Base-by-base conservation (phyloP, 2,797 vertebrate genomes). In the Australoheros facetus region DNA sequence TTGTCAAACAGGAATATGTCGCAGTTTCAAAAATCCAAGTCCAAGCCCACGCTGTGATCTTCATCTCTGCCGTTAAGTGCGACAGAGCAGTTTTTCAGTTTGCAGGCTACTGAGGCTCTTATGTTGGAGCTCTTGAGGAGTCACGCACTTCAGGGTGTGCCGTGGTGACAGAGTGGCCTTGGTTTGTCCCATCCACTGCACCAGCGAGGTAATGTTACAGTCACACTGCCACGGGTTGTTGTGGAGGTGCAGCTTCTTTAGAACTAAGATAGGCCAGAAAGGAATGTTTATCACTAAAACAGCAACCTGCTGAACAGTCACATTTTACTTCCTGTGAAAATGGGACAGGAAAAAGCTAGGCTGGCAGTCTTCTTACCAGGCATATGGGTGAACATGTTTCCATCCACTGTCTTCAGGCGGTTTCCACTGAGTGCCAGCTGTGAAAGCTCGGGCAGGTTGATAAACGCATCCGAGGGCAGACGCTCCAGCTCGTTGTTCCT, bases 181-280 rank as follows among this genome's bases (percentile, higher is more conserved):
- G 37, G 85, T 94, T 69, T 91, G 86, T 39, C 77, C 78, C 66
- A 96, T 79, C 92, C 95, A 96, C 23, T 73, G 84, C 71, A 95
- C 79, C 77, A 96, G 77, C 12, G 94, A 86, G 69, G 78, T 80
- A 28, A 96, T 90, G 75, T 87, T 91, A 83, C 96, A 96, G 94
- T 96, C 95, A 74, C 96, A 96, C 34, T 88, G 88, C 95, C 95
- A 96, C 0, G 86, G 92, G 80, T 96, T 96, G 72, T 94, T 87
- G 21, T 96, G 94, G 69, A 96, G 90, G 84, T 90, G 84, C 55
- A 95, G 84, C 78, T 93, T 94, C 85, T 89, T 95, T 81, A 96
- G 84, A 26, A 78, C 96, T 96, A 85, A 56, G 69, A 59, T 28
- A 56, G n/a, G 56, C 7, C 32, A 56, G 26, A 60, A 37, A 54